Evolutionary conservation across 2,113 vertebrate species (phyloP).

Genomic region (Zeus faber): DNA sequence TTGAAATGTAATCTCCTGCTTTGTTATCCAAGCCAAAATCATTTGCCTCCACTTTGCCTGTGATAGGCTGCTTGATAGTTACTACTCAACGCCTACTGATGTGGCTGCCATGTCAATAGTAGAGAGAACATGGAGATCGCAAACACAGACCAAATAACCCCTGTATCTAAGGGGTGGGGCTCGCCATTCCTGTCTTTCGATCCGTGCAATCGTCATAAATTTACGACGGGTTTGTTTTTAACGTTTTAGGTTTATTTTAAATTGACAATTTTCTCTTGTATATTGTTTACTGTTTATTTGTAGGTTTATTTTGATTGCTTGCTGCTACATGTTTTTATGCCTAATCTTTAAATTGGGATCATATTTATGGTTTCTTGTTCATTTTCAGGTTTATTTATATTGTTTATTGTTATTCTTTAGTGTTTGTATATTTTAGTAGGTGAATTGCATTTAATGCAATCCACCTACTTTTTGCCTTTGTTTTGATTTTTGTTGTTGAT

Average conservation of each 20-base stretch:
- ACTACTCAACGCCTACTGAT: slow-evolving; percentile 42
- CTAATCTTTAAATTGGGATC: too few species aligned
- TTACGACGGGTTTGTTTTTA: too few species aligned
- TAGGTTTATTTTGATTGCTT: not conserved
- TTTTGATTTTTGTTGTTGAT: too few species aligned
- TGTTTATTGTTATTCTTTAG: too few species aligned
- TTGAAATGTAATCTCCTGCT: slow-evolving; percentile 74
- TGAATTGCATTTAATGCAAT: too few species aligned
- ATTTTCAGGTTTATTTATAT: too few species aligned
- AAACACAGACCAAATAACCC: slow-evolving; percentile 19
- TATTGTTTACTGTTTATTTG: not conserved
- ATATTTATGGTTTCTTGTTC: too few species aligned
- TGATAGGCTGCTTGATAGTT: slow-evolving; percentile 62
- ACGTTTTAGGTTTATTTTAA: too few species aligned
- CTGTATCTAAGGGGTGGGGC: too few species aligned
- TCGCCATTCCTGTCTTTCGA: slow-evolving; percentile 19
- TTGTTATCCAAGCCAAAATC: slow-evolving; percentile 69
- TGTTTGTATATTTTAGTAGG: too few species aligned
- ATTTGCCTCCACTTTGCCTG: slow-evolving; percentile 67
- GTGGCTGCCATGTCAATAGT: slow-evolving; percentile 43
- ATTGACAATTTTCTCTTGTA: not conserved
- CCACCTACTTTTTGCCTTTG: too few species aligned
- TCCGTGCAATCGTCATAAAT: too few species aligned
- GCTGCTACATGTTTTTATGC: not conserved
- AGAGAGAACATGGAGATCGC: slow-evolving; percentile 38